Percentiles rank a stretch among this genome's conserved stretches.
Evolutionary conservation across 2,797 vertebrate species (phyloP).

Genomic region (Chrosomus eos): DNA sequence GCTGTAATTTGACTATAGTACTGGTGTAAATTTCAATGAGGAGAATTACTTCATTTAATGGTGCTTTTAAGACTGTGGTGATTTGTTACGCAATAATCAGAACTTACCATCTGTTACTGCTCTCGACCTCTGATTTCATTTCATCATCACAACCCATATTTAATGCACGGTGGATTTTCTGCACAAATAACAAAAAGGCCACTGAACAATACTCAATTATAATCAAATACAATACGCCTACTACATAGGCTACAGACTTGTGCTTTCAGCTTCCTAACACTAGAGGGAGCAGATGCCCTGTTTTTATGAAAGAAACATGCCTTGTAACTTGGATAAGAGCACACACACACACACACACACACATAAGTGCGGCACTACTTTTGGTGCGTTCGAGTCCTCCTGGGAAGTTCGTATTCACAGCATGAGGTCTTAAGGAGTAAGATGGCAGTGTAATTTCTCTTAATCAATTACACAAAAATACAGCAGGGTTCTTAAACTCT

Average conservation of each 20-base stretch:
- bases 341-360: too few relatives aligned
- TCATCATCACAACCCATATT: constrained; percentile 80
- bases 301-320: background rate
- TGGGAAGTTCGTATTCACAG: too few relatives aligned
- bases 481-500: too few relatives aligned
- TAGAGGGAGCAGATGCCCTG: constrained; percentile 67
- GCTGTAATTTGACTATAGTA: background rate
- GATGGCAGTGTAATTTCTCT: too few relatives aligned
- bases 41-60: background rate
- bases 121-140: constrained; percentile 72
- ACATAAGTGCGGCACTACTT: too few relatives aligned
- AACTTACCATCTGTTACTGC: constrained; percentile 81
- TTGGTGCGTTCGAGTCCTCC: too few relatives aligned
- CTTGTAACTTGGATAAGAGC: background rate
- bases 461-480: too few relatives aligned
- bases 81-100: background rate
- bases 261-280: constrained; percentile 59
- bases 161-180: constrained; percentile 94
- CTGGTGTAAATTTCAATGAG: background rate
- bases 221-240: background rate
- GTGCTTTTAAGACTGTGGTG: background rate
- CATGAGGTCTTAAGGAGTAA: too few relatives aligned
- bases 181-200: constrained; percentile 39
- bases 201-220: background rate
- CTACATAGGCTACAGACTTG: background rate